Conservation (phyloP, 2,113 vertebrate genomes). For the Hippocampus comes region DNA sequence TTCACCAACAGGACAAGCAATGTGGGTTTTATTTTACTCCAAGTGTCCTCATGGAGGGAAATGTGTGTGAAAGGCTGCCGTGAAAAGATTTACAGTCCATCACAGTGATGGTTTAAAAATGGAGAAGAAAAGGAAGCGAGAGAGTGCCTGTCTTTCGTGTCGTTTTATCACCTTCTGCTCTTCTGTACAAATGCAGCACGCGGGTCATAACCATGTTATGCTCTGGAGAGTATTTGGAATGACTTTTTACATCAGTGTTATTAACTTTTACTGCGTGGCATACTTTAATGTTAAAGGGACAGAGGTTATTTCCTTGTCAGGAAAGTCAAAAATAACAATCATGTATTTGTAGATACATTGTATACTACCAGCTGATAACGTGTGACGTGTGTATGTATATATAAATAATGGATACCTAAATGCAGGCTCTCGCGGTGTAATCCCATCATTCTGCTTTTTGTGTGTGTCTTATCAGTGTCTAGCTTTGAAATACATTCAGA, state of each 20-base stretch:
- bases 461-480: conserved; percentile 56
- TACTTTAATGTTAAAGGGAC: conserved; percentile 54
- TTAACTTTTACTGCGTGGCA: conserved; percentile 51
- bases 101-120: conserved; percentile 66
- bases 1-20: conserved; percentile 36
- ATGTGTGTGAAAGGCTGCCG: conserved; percentile 53
- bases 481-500: conserved; percentile 58
- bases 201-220: conserved; percentile 33
- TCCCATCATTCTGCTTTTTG: conserved; percentile 59
- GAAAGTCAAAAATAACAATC: conserved; percentile 42
- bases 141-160: conserved; percentile 36
- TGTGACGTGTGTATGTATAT: conserved; percentile 40
- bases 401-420: conserved; percentile 44
- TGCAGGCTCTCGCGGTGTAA: conserved; percentile 54
- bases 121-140: conserved; percentile 34
- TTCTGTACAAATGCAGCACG: conserved; percentile 49
- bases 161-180: conserved; percentile 52
- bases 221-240: conserved; percentile 32
- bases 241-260: conserved; percentile 60
- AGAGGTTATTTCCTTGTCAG: conserved; percentile 46
- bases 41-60: conserved; percentile 28
- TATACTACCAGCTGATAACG: conserved; percentile 45
- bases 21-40: conserved; percentile 44
- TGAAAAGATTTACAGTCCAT: conserved; percentile 59
- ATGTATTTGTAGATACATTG: conserved; percentile 42